Evolutionary conservation across 2,888 invertebrate genomes (phyloP).

Genomic region (Stenchaetothrips biformis): DNA sequence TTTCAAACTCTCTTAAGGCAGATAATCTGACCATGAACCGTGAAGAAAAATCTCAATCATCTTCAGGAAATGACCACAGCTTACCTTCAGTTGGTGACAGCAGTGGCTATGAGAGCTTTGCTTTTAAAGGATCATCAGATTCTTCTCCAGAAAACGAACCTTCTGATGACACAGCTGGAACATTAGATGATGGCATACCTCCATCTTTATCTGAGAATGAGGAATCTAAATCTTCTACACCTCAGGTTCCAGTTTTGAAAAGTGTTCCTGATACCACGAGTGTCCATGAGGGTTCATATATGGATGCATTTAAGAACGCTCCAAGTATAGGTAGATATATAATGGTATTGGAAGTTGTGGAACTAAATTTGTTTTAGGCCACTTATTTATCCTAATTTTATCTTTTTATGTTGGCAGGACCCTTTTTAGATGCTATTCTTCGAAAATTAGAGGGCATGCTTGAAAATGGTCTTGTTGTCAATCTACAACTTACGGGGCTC

Average conservation of each 20-base stretch:
- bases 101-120: constrained; percentile 70
- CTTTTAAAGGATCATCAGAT: constrained; percentile 48
- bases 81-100: constrained; percentile 61
- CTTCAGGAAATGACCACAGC: constrained; percentile 48
- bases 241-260: neutral
- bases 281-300: constrained; percentile 65
- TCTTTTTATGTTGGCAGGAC: constrained; percentile 51
- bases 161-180: constrained; percentile 39
- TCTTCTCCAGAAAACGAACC: constrained; percentile 46
- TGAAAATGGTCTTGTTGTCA: constrained; percentile 76
- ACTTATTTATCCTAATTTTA: constrained; percentile 24
- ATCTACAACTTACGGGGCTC: constrained; percentile 81
- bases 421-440: constrained; percentile 75
- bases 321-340: constrained; percentile 38
- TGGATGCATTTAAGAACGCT: constrained; percentile 35
- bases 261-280: constrained; percentile 54
- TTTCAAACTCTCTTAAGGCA: neutral
- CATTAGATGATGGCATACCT: neutral
- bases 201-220: neutral
- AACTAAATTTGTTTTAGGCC: neutral
- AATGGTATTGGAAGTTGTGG: neutral
- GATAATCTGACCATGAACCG: neutral
- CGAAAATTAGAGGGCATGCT: constrained; percentile 77
- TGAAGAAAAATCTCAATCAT: constrained; percentile 1
- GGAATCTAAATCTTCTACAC: neutral